Evolutionary conservation across 2,113 vertebrate genomes (phyloP).

Genomic region (Nesospiza acunhae): DNA sequence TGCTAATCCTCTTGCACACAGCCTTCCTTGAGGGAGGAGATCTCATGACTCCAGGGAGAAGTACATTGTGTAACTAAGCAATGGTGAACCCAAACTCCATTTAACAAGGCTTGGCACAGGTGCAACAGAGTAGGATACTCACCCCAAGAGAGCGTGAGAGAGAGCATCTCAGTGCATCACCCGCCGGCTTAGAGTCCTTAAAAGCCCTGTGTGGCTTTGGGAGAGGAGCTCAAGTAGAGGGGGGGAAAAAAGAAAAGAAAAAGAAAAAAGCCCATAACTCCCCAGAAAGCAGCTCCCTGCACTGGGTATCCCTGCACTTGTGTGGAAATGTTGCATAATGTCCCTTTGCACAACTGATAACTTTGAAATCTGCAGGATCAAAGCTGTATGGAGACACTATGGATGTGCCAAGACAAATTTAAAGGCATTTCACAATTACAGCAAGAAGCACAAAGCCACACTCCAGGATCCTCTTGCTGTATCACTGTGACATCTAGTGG

Average conservation of each 20-base stretch:
- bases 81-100: constrained; percentile 11
- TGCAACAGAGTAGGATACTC: background rate
- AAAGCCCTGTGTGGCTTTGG: constrained; percentile 13
- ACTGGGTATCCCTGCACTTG: background rate
- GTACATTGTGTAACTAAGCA: constrained; percentile 46
- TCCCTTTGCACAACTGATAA: background rate
- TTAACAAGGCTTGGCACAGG: constrained; percentile 42
- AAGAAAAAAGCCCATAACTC: background rate
- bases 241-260: accelerated
- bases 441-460: background rate
- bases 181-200: background rate
- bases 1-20: constrained; percentile 46
- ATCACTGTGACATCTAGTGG: constrained; percentile 63
- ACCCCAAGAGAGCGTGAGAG: constrained; percentile 42
- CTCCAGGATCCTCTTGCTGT: background rate
- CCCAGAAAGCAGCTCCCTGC: background rate
- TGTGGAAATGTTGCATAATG: background rate
- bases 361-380: background rate
- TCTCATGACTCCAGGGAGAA: constrained; percentile 37
- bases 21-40: background rate
- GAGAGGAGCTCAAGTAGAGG: background rate
- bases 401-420: background rate
- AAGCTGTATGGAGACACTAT: background rate
- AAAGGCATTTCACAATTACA: background rate
- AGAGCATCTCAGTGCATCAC: background rate